Percentiles rank a stretch among this genome's conserved stretches.
Evolutionary conservation across 2,113 vertebrate species (phyloP).

Genomic region (Alligator sinensis): DNA sequence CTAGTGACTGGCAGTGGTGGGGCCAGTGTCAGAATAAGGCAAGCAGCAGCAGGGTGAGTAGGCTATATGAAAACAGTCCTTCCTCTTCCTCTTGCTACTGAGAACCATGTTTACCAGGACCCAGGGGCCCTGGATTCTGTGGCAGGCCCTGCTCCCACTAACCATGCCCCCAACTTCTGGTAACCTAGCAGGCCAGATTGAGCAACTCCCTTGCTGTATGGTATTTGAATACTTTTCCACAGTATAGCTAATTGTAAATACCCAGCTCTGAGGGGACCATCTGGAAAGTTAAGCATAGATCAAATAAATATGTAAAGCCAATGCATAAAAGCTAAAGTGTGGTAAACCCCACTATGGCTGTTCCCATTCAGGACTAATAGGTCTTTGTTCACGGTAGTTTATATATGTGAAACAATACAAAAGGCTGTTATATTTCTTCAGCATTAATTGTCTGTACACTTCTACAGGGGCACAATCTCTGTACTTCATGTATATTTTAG

Average conservation of each 20-base stretch:
- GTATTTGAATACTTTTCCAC: no score
- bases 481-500: not conserved
- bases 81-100: no score
- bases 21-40: no score
- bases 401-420: not conserved
- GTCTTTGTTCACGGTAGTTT: not conserved
- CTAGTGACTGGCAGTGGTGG: no score
- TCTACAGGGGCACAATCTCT: not conserved
- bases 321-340: not conserved
- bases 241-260: not conserved
- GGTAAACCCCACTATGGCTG: not conserved
- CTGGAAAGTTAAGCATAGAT: not conserved
- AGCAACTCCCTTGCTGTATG: no score
- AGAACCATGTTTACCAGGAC: no score
- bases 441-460: not conserved
- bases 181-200: no score
- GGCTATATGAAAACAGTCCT: no score
- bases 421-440: not conserved
- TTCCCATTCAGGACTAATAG: not conserved
- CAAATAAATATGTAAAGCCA: not conserved
- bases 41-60: no score
- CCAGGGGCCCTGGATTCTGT: no score
- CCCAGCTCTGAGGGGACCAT: fast-evolving
- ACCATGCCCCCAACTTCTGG: no score
- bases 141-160: no score